Evolutionary conservation across 1,140 invertebrate genomes (phyloP).

Genomic region (Psilanteris sp.): DNA sequence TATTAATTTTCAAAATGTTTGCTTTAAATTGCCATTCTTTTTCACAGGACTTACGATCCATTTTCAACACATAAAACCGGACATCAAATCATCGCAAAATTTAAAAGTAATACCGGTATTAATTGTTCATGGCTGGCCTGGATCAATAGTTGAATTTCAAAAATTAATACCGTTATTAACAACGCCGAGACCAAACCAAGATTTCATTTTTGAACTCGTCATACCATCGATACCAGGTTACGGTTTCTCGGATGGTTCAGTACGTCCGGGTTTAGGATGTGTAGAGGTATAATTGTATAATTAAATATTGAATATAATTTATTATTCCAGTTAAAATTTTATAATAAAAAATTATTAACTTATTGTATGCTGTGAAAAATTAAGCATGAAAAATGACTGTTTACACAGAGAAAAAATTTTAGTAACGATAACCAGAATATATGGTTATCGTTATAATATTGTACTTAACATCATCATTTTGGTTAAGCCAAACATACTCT

Average conservation of each 20-base stretch:
- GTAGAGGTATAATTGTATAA: constrained; percentile 65
- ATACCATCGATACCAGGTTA: constrained; percentile 89
- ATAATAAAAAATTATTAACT: too few relatives aligned
- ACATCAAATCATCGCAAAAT: constrained; percentile 74
- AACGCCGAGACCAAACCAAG: constrained; percentile 77
- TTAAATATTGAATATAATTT: too few relatives aligned
- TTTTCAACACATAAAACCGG: constrained; percentile 83
- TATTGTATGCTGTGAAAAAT: too few relatives aligned
- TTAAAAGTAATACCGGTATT: constrained; percentile 85
- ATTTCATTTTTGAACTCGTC: constrained; percentile 90
- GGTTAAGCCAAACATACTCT: too few relatives aligned
- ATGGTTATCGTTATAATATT: too few relatives aligned
- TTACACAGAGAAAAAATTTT: too few relatives aligned
- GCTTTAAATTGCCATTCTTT: constrained; percentile 49
- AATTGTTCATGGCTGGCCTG: constrained; percentile 94
- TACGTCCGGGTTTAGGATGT: constrained; percentile 67
- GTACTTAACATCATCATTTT: too few relatives aligned
- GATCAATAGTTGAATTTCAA: constrained; percentile 92
- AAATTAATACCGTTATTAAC: constrained; percentile 88
- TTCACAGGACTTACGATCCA: constrained; percentile 85
- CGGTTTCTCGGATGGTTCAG: constrained; percentile 83
- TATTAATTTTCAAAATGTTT: too few relatives aligned
- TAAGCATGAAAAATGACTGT: too few relatives aligned
- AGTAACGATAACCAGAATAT: too few relatives aligned
- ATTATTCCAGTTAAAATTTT: too few relatives aligned